Base-by-base conservation (phyloP, 37 sponge, comb jelly and placozoan species). In the Dysidea cf. avara region DNA sequence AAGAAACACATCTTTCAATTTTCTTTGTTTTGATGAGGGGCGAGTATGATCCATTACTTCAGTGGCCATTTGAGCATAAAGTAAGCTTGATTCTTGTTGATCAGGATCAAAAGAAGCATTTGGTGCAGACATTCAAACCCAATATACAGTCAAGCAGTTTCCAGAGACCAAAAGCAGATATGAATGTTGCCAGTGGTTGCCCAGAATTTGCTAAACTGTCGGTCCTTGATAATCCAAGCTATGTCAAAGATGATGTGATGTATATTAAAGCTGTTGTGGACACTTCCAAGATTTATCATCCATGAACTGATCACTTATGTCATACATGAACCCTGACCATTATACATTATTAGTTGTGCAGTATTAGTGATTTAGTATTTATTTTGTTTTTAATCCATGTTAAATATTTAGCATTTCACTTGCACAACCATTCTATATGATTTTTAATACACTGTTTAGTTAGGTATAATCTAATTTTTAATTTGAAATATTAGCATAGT, bases 21-120 rank as follows among this genome's bases (percentile, higher is more conserved):
- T 91, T 91, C 72, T 86, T 91, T 77, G 92, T 91, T 32, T 35
- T 92, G 2, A 92, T 92, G 89, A 87, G 74, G 49, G 93, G 93
- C 18, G 93, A 92, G 47, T 91, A 84, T 67, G 93, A 92, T 50
- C 65, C 89, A 0, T 53, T 92, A 2, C 71, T 92, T 13, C 69
- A 75, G 67, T 92, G 93, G 93, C 93, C 93, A 46, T 92, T 92
- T 80, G 88, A 87, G 32, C 37, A 79, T 50, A 87, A 92, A 61
- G 92, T 92, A 2, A 83, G 89, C 20, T 63, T 92, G 5, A 87
- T 86, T 22, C 72, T 92, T 1, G 81, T 92, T n/a, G 89, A 86
- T 39, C 88, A 92, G 55, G 76, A 77, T 4, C 71, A 77, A 1
- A 38, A 70, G 28, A 74, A 83, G 57, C 92, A 92, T 53, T 39